Evolutionary conservation across 1,140 invertebrate species (phyloP).

Genomic region (Pomacea maculata): DNA sequence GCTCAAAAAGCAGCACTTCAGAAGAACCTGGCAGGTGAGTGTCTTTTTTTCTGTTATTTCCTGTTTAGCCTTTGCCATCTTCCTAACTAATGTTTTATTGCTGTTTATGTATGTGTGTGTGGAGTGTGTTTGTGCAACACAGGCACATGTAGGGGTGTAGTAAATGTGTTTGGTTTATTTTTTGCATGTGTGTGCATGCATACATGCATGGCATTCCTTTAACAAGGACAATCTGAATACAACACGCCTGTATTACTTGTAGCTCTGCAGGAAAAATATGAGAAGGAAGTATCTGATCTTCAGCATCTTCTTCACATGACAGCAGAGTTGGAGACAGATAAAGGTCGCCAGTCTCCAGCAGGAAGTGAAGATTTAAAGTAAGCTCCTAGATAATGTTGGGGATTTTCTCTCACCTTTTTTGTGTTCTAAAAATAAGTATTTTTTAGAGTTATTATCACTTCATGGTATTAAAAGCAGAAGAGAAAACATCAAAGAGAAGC

Average conservation of each 20-base stretch:
- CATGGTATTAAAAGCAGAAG: too few relatives aligned
- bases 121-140: too few relatives aligned
- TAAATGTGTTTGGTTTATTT: constrained; percentile 5
- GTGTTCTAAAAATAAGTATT: too few relatives aligned
- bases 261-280: constrained; percentile 42
- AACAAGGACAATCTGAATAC: too few relatives aligned
- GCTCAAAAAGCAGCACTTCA: constrained; percentile 63
- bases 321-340: constrained; percentile 6
- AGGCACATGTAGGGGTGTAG: too few relatives aligned
- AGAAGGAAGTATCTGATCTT: constrained; percentile 37
- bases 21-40: constrained; percentile 53
- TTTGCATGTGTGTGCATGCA: neutral
- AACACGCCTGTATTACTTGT: constrained; percentile 2
- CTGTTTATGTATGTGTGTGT: too few relatives aligned
- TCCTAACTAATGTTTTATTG: neutral
- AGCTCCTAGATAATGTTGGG: neutral
- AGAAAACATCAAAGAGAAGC: too few relatives aligned
- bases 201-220: too few relatives aligned
- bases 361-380: constrained; percentile 10
- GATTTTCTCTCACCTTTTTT: neutral
- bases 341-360: constrained; percentile 11
- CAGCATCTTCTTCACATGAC: constrained; percentile 3
- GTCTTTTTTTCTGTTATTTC: neutral
- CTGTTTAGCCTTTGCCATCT: neutral
- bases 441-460: too few relatives aligned